phyloP scores from a whole-genome alignment of 1,140 invertebrate genomes.

The Pemphigus obesinymphae region DNA sequence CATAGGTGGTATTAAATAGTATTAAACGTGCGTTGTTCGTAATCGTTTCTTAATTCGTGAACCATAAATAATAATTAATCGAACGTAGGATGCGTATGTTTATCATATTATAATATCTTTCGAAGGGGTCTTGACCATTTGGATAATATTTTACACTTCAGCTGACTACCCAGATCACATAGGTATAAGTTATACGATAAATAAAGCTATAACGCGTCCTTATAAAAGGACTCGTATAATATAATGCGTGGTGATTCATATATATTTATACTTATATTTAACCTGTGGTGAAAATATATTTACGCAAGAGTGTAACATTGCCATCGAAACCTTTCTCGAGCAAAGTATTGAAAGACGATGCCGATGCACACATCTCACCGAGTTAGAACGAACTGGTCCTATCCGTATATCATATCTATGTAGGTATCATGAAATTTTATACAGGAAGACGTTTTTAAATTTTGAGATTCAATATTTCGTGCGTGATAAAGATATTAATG shows the following conservation, averaged over 20 bases:
- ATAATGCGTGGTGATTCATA: neutral
- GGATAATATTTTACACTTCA: neutral
- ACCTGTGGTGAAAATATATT: neutral
- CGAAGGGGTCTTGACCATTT: neutral
- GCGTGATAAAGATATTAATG: no score
- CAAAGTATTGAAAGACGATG: no score
- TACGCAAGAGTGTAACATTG: neutral
- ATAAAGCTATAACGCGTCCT: neutral
- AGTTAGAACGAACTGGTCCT: no score
- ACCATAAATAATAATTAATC: conserved; percentile 15
- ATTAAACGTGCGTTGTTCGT: neutral
- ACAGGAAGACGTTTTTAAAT: no score
- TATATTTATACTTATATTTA: neutral
- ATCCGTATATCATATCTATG: no score
- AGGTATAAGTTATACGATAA: neutral
- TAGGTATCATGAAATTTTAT: no score
- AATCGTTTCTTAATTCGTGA: neutral
- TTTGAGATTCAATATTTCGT: no score
- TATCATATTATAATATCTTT: neutral
- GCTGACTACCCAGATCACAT: neutral
- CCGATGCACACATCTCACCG: no score
- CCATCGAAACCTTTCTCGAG: neutral
- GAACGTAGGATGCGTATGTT: neutral
- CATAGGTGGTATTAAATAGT: neutral
- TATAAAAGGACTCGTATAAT: neutral